Conservation (phyloP, 2,888 invertebrate genomes). For the Eubasilissa splendida region DNA sequence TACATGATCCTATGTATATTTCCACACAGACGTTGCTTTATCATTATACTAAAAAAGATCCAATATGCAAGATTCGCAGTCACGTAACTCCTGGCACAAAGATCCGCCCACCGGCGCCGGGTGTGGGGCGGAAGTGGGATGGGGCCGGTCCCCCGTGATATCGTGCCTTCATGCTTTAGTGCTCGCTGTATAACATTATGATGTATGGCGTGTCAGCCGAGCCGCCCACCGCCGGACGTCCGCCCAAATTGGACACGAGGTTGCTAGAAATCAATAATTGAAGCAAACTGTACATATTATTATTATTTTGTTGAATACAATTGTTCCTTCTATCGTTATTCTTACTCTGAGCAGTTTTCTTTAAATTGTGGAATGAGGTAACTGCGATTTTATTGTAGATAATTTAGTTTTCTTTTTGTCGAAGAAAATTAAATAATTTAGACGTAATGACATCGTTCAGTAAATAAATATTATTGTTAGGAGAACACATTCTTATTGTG, state of each 20-base stretch:
- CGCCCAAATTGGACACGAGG: conserved; percentile 38
- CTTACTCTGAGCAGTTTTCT: too few species aligned
- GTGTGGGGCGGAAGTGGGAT: conserved; percentile 19
- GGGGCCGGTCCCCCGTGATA: conserved; percentile 54
- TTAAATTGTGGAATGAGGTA: too few species aligned
- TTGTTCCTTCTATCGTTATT: too few species aligned
- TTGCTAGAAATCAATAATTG: conserved; percentile 20
- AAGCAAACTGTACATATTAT: neutral
- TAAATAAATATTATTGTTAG: too few species aligned
- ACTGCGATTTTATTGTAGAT: too few species aligned
- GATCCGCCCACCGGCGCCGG: conserved; percentile 6
- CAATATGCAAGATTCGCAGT: conserved; percentile 36
- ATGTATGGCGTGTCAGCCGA: conserved; percentile 55
- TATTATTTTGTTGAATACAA: neutral
- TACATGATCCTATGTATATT: conserved; percentile 4
- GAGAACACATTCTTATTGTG: too few species aligned
- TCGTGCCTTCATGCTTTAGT: conserved; percentile 59
- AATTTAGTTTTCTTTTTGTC: too few species aligned
- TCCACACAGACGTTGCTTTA: neutral
- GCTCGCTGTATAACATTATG: conserved; percentile 58
- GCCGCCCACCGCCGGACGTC: conserved; percentile 42
- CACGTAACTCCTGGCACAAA: conserved; percentile 43
- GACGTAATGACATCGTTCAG: too few species aligned
- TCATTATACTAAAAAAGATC: conserved; percentile 24
- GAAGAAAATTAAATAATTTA: too few species aligned